Conservation (phyloP, 53 echinoderm and acorn worm species). For the Crossaster papposus region DNA sequence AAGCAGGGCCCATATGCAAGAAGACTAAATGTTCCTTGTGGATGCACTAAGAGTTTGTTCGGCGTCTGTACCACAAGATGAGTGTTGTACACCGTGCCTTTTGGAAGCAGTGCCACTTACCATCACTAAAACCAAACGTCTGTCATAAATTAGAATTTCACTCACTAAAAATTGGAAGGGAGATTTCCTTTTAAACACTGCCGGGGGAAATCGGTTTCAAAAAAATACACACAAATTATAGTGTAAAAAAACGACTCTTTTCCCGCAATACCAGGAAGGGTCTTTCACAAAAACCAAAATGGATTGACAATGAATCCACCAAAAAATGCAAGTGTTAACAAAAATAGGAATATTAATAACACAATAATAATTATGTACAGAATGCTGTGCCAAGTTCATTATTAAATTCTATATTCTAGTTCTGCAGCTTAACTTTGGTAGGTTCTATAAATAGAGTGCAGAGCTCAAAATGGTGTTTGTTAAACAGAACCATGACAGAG, state of each 20-base stretch:
- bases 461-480: slow-evolving; percentile 22
- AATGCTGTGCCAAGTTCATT: slow-evolving; percentile 17
- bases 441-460: slow-evolving; percentile 48
- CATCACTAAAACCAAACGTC: too few species aligned
- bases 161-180: not conserved
- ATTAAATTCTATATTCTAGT: slow-evolving; percentile 26
- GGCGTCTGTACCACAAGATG: too few species aligned
- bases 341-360: slow-evolving; percentile 30
- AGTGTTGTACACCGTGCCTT: too few species aligned
- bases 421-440: slow-evolving; percentile 63
- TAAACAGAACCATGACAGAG: not conserved
- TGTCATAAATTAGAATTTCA: too few species aligned
- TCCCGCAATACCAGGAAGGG: not conserved
- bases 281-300: not conserved
- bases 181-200: not conserved
- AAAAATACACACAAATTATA: not conserved
- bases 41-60: too few species aligned
- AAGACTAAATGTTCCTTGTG: too few species aligned
- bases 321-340: not conserved
- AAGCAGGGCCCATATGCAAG: too few species aligned
- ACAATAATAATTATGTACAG: slow-evolving; percentile 46
- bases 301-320: not conserved
- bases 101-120: not conserved
- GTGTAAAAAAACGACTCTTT: not conserved
- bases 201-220: not conserved